Evolutionary conservation across 2,113 vertebrate species (phyloP).

Genomic region (Bufo gargarizans): DNA sequence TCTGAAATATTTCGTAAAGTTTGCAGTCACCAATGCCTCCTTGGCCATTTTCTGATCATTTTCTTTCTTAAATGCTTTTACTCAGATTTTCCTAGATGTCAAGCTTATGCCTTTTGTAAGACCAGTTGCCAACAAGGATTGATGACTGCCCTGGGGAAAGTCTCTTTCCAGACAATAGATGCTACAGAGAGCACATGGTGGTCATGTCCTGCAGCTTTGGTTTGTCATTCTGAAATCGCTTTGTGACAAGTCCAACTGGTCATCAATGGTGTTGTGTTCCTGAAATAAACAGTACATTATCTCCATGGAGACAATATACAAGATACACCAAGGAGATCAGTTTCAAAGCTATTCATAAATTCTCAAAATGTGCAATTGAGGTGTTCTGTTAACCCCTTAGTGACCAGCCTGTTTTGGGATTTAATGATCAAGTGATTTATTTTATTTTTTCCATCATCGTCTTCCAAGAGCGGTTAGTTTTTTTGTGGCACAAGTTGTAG

Average conservation of each 20-base stretch:
- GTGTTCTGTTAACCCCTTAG: not conserved
- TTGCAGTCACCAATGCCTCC: not conserved
- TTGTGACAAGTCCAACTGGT: conserved; percentile 25
- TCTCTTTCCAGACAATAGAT: conserved; percentile 10
- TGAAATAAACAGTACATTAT: not conserved
- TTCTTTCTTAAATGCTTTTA: not conserved
- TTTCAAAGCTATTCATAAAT: not conserved
- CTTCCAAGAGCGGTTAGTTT: too few species aligned
- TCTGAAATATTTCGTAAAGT: not conserved
- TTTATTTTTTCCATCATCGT: not conserved
- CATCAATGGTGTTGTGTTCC: conserved; percentile 9
- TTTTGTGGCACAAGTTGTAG: too few species aligned
- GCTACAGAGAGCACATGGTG: not conserved
- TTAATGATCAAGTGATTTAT: too few species aligned
- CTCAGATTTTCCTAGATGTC: not conserved
- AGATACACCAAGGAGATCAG: not conserved
- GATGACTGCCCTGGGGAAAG: not conserved
- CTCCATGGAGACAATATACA: conserved; percentile 30
- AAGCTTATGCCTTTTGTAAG: not conserved
- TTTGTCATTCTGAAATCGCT: not conserved
- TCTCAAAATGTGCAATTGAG: not conserved
- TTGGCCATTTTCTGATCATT: not conserved
- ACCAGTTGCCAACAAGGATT: not conserved
- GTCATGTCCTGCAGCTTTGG: not conserved
- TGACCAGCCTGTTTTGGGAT: not conserved